Base-by-base conservation (phyloP, 2,797 vertebrate species). In the Hephaestus fuliginosus region DNA sequence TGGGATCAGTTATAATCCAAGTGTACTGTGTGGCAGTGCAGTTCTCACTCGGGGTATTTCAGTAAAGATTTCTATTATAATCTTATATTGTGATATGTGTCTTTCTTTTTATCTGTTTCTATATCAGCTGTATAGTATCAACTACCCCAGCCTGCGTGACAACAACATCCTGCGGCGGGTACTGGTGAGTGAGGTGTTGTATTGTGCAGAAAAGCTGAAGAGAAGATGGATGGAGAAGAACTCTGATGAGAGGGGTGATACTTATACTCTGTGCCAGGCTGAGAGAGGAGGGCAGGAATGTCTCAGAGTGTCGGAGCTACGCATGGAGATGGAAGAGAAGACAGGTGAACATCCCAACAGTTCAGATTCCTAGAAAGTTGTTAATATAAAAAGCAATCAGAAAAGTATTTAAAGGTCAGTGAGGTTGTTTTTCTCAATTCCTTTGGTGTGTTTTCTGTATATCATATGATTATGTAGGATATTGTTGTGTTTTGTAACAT, bases 81-180 rank as follows among this genome's bases (percentile, higher is more conserved):
- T 61, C 11, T 61, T 41, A 68, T 25, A 4, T 18, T 44, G 22
- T 46, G 7, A 55, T 64, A 5, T 56, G 1, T 44, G 12, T 55
- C 18, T n/a, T 22, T 46, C 25, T 25, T n/a, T 43, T 53, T 22
- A 7, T 73, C 11, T 36, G 13, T 74, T 75, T 73, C 18, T 51
- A 5, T 48, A 4, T 68, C 86, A 99, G 98, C 85, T 99, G 64
- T 97, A 96, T 82, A 95, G 92, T 39, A 89, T 95, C 66, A 95
- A 94, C 57, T 99, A 98, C 81, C 98, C 98, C 11, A 99, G 97
- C 86, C 92, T 99, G 56, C 91, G 91, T 76, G 96, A 99, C 82
- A 96, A 96, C 90, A 97, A 96, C 88, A 95, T 96, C 76, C 89
- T 97, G 70, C 95, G 87, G 66, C 94, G 90, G 74, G 95, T 95